phyloP scores from a whole-genome alignment of 2,113 vertebrate genomes.

The Sinocyclocheilus anshuiensis region DNA sequence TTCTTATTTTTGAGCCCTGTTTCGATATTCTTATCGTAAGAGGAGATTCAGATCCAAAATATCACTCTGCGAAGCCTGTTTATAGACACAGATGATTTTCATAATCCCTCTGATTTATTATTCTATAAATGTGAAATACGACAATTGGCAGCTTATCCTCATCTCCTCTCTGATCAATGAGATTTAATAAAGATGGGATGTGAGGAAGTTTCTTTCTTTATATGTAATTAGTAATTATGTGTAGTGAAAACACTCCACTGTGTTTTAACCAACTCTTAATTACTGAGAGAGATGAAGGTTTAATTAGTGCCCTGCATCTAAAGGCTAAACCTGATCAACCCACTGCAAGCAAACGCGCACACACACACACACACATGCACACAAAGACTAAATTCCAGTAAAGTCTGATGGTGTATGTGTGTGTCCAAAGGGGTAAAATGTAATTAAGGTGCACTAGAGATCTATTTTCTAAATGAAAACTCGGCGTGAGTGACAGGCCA shows the following conservation, averaged over 20 bases:
- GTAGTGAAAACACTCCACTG: constrained; percentile 42
- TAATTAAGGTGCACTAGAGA: constrained; percentile 59
- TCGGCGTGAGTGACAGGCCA: constrained; percentile 64
- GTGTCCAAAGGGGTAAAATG: constrained; percentile 44
- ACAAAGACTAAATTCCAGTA: neutral
- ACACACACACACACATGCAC: neutral
- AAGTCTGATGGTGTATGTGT: neutral
- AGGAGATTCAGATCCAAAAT: neutral
- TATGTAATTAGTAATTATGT: constrained; percentile 43
- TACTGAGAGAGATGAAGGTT: constrained; percentile 44
- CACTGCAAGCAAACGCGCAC: neutral
- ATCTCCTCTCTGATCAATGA: constrained; percentile 25
- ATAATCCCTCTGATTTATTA: constrained; percentile 25
- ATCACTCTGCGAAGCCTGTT: neutral
- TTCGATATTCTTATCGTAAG: neutral
- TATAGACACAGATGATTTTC: neutral
- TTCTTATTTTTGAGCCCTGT: neutral
- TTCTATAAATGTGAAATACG: constrained; percentile 7
- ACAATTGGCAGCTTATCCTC: constrained; percentile 20
- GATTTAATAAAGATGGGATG: constrained; percentile 5
- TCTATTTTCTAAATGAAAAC: constrained; percentile 64
- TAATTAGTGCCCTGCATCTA: constrained; percentile 49
- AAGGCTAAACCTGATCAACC: constrained; percentile 42
- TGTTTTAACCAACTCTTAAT: constrained; percentile 53
- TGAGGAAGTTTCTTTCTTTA: constrained; percentile 23